These are phyloP conservation scores for Anticlea derivata DNA, from an alignment of 2,888 invertebrate genomes.

Conservation along the genomic window DNA sequence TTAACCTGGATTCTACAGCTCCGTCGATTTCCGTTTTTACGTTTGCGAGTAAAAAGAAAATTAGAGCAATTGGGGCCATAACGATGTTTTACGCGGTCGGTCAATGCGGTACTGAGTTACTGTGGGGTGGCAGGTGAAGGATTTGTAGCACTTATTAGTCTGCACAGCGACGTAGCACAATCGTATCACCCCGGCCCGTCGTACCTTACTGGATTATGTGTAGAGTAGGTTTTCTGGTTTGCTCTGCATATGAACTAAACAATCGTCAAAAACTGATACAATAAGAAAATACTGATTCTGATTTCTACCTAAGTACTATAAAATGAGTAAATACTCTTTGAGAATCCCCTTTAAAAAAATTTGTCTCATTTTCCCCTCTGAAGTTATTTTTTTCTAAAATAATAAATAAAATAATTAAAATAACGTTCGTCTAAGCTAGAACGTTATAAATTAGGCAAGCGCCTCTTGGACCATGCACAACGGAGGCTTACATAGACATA, in stretches of 20 bases:
- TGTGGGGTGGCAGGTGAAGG: conserved; percentile 61
- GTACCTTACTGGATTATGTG: conserved; percentile 70
- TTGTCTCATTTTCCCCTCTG: no score
- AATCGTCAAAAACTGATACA: no score
- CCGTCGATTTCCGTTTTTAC: conserved; percentile 26
- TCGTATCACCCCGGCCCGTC: conserved; percentile 63
- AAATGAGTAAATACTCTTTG: no score
- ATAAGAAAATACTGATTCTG: no score
- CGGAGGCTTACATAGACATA: no score
- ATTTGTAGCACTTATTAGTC: conserved; percentile 82
- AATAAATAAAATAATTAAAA: no score
- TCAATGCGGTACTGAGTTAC: conserved; percentile 45
- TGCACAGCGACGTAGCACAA: conserved; percentile 72
- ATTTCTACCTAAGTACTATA: no score
- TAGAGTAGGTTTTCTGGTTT: conserved; percentile 36
- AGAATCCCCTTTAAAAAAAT: no score
- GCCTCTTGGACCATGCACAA: no score
- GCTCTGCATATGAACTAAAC: not conserved
- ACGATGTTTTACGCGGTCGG: conserved; percentile 44
- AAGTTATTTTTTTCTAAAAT: no score
- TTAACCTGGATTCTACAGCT: conserved; percentile 32
- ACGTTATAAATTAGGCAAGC: no score
- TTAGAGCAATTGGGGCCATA: conserved; percentile 57
- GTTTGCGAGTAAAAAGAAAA: conserved; percentile 50
- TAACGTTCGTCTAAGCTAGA: no score